Percentiles rank a stretch among this genome's conserved stretches.
These are phyloP conservation scores for Polymixis lichenea DNA, from an alignment of 2,888 invertebrate species.

Conservation along the genomic window DNA sequence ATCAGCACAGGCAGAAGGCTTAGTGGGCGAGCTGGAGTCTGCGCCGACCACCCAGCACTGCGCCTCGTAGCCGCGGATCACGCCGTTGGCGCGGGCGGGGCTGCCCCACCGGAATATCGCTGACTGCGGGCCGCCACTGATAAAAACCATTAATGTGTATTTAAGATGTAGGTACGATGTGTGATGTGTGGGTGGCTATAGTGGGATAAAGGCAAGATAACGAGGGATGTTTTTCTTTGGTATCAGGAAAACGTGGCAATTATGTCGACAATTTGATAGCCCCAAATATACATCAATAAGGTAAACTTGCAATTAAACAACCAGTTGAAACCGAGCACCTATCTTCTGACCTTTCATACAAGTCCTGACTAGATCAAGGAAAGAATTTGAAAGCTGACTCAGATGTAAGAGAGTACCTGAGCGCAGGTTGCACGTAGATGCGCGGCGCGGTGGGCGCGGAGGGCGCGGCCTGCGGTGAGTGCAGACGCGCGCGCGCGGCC, in stretches of 20 bases:
- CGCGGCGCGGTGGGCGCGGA: conserved; percentile 93
- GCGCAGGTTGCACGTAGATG: conserved; percentile 91
- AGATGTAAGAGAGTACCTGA: conserved; percentile 71
- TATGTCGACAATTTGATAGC: background rate
- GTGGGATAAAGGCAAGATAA: no score
- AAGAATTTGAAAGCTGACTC: no score
- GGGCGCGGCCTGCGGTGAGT: conserved; percentile 95
- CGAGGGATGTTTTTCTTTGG: background rate
- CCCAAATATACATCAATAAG: no score
- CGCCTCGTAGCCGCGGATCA: conserved; percentile 93
- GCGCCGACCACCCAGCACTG: conserved; percentile 91
- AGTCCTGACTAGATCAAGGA: background rate
- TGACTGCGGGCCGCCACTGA: conserved; percentile 84
- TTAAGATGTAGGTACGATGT: background rate
- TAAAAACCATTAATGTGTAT: background rate
- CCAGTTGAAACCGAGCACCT: no score
- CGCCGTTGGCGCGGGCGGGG: conserved; percentile 94
- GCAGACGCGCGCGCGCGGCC: conserved; percentile 91
- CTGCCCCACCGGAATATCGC: conserved; percentile 95
- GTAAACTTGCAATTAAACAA: no score
- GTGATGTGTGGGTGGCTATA: background rate
- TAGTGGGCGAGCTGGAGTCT: conserved; percentile 69
- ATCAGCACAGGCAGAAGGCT: conserved; percentile 89
- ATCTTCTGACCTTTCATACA: no score
- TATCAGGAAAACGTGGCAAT: background rate